Evolutionary conservation across 2,113 vertebrate genomes (phyloP).

Genomic region (Pomatorhinus ruficollis): DNA sequence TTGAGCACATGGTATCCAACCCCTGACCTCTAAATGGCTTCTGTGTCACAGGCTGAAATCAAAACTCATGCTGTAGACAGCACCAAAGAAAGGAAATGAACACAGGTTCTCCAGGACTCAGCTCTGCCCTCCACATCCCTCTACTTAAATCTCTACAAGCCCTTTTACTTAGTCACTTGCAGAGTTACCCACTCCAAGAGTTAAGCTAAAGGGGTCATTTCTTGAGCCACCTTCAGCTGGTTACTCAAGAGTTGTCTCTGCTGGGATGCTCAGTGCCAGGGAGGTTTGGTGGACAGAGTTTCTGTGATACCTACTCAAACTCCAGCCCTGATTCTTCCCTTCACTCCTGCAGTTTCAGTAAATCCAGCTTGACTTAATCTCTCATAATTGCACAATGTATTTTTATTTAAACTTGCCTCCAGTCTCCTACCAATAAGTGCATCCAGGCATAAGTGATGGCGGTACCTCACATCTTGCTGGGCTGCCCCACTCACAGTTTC

Average conservation of each 20-base stretch:
- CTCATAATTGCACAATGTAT: not conserved
- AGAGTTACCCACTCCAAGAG: not conserved
- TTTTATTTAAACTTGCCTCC: slow-evolving; percentile 22
- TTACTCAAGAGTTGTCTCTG: not conserved
- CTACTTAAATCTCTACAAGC: not conserved
- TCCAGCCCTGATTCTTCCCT: not conserved
- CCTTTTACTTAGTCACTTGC: not conserved
- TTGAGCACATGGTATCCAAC: not conserved
- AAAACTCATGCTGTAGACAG: not conserved
- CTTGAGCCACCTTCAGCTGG: not conserved
- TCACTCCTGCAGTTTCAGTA: not conserved
- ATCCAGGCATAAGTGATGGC: not conserved
- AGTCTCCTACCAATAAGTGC: not conserved
- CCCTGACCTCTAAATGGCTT: not conserved
- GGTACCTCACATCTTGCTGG: not conserved
- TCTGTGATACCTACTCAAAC: not conserved
- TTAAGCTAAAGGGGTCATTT: not conserved
- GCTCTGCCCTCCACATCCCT: not conserved
- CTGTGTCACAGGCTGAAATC: not conserved
- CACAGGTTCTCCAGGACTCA: not conserved
- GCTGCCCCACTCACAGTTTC: not conserved
- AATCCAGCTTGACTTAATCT: not conserved
- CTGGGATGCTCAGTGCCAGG: not conserved
- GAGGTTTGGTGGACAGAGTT: not conserved
- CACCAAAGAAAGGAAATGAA: not conserved